These are phyloP conservation scores for Helicorthomorpha holstii DNA, from an alignment of 1,140 invertebrate genomes.

Conservation along the genomic window DNA sequence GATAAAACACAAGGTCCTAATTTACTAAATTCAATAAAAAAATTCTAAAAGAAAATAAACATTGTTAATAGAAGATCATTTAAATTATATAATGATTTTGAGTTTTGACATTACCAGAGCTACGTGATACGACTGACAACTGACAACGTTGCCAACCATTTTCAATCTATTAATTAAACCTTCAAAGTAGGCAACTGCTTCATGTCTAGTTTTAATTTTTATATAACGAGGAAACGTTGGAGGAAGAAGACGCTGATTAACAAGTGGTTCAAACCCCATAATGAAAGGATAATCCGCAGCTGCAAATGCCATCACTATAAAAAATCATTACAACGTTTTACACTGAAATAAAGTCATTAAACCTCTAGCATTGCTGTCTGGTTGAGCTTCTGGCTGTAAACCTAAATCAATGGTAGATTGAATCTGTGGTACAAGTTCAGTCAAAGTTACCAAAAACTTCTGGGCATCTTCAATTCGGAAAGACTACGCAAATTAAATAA, in stretches of 20 bases:
- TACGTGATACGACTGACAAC: slow-evolving; percentile 56
- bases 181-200: slow-evolving; percentile 69
- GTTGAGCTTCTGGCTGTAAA: slow-evolving; percentile 39
- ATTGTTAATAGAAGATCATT: neutral
- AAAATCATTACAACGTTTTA: neutral
- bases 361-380: slow-evolving; percentile 1
- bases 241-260: slow-evolving; percentile 83
- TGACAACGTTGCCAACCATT: slow-evolving; percentile 62
- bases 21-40: slow-evolving; percentile 83
- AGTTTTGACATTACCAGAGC: slow-evolving; percentile 46
- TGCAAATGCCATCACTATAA: neutral
- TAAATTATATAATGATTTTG: slow-evolving; percentile 1
- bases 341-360: neutral
- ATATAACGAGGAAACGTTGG: slow-evolving; percentile 97
- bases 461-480: slow-evolving; percentile 35
- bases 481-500: slow-evolving; percentile 15
- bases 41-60: slow-evolving; percentile 45
- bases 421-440: slow-evolving; percentile 61
- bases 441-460: slow-evolving; percentile 46
- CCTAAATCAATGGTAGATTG: slow-evolving; percentile 56
- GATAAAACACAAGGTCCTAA: slow-evolving; percentile 82
- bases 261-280: slow-evolving; percentile 83
- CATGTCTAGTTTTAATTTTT: slow-evolving; percentile 65
- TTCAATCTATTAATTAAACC: slow-evolving; percentile 61
- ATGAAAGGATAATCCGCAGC: slow-evolving; percentile 25